These are phyloP conservation scores for Lasioglossum zephyrum DNA, from an alignment of 2,888 invertebrate species.

Conservation along the genomic window DNA sequence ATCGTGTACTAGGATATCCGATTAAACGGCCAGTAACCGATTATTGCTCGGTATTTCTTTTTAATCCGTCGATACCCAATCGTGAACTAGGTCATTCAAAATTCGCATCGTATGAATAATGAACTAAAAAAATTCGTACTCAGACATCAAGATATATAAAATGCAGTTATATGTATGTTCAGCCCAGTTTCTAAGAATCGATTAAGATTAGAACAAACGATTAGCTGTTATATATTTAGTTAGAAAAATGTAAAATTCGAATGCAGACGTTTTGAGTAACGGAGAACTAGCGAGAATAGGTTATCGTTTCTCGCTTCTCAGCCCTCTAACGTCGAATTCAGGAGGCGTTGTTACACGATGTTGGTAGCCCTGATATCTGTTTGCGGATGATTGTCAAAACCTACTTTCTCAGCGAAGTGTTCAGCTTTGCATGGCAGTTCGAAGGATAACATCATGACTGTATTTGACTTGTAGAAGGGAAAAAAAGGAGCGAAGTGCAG, in stretches of 20 bases:
- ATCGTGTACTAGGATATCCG: constrained; percentile 6
- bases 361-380: constrained; percentile 76
- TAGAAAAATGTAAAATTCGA: neutral
- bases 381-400: constrained; percentile 83
- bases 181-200: neutral
- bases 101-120: neutral
- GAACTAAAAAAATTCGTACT: neutral
- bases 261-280: neutral
- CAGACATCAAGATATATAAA: neutral
- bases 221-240: neutral
- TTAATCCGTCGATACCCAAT: neutral
- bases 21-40: neutral
- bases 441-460: constrained; percentile 61
- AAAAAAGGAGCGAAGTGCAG: constrained; percentile 50
- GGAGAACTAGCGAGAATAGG: constrained; percentile 12
- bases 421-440: constrained; percentile 60
- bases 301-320: neutral
- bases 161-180: neutral
- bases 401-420: constrained; percentile 74
- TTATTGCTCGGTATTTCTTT: neutral
- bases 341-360: constrained; percentile 1
- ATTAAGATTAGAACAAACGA: neutral
- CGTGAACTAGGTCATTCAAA: neutral
- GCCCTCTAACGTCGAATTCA: neutral
- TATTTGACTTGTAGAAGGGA: constrained; percentile 51